A percentile compares a stretch with the other conserved stretches of the same genome.
Evolutionary conservation across 2,888 invertebrate species (phyloP).

Genomic region (Dynastes maya): DNA sequence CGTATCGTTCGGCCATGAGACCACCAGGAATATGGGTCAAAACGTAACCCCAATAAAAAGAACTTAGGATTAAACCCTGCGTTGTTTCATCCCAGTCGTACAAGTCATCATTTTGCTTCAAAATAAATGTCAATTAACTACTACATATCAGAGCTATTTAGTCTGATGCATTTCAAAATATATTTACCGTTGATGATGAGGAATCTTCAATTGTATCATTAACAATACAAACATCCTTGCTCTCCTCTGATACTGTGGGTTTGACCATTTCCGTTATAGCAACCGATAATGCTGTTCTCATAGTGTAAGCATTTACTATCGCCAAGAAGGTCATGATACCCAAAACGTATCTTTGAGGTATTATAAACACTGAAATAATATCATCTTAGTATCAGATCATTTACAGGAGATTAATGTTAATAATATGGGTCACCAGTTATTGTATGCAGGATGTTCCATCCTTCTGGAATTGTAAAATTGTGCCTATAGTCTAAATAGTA

Average conservation of each 20-base stretch:
- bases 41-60: slow-evolving; percentile 91
- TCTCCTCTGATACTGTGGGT: slow-evolving; percentile 44
- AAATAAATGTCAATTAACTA: not conserved
- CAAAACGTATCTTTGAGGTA: slow-evolving; percentile 81
- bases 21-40: slow-evolving; percentile 89
- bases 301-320: slow-evolving; percentile 70
- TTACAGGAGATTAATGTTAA: too few species aligned
- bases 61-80: slow-evolving; percentile 84
- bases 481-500: too few species aligned
- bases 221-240: slow-evolving; percentile 35
- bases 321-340: slow-evolving; percentile 72
- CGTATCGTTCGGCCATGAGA: slow-evolving; percentile 84
- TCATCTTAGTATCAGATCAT: not conserved
- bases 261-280: slow-evolving; percentile 71
- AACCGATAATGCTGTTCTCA: slow-evolving; percentile 69
- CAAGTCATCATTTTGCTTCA: slow-evolving; percentile 43
- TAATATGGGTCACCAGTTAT: too few species aligned
- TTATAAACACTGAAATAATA: slow-evolving; percentile 72
- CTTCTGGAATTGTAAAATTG: too few species aligned
- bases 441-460: too few species aligned
- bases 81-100: slow-evolving; percentile 76
- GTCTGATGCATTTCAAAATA: not conserved
- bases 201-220: slow-evolving; percentile 21
- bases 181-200: slow-evolving; percentile 9
- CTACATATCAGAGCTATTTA: too few species aligned